Percentiles rank a stretch among this genome's conserved stretches.
Evolutionary conservation across 2,797 vertebrate species (phyloP).

Genomic region (Cryptoblepharus egeriae): DNA sequence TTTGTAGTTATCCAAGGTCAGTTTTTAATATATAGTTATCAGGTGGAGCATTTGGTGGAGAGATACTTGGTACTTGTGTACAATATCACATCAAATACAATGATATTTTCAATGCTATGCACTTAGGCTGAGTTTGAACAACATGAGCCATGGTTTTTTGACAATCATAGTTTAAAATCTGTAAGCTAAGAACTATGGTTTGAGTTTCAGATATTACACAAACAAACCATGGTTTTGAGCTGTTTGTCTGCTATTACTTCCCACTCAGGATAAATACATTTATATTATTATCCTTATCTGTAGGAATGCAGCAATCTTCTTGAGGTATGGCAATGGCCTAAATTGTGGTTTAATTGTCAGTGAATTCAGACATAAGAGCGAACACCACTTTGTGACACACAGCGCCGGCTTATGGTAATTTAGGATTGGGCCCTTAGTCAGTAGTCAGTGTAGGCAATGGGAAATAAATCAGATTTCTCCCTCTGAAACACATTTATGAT

Average conservation of each 20-base stretch:
- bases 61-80: background rate
- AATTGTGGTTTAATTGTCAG: too few relatives aligned
- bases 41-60: background rate
- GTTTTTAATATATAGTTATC: background rate
- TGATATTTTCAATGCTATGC: background rate
- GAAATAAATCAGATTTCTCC: too few relatives aligned
- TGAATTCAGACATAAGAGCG: too few relatives aligned
- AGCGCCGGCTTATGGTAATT: too few relatives aligned
- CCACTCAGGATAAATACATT: background rate
- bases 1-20: background rate
- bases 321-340: too few relatives aligned
- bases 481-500: constrained; percentile 15
- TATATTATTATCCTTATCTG: background rate
- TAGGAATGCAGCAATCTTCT: too few relatives aligned
- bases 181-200: background rate
- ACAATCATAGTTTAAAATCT: background rate
- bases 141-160: too few relatives aligned
- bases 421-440: too few relatives aligned
- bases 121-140: background rate
- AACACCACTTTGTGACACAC: too few relatives aligned
- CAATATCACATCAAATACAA: background rate
- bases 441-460: background rate
- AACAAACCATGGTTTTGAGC: background rate
- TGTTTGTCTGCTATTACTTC: background rate
- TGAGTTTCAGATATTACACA: background rate